A percentile compares a stretch with the other conserved stretches of the same genome.
Conservation (phyloP, 2,797 vertebrate genomes). For the Macropodus opercularis region DNA sequence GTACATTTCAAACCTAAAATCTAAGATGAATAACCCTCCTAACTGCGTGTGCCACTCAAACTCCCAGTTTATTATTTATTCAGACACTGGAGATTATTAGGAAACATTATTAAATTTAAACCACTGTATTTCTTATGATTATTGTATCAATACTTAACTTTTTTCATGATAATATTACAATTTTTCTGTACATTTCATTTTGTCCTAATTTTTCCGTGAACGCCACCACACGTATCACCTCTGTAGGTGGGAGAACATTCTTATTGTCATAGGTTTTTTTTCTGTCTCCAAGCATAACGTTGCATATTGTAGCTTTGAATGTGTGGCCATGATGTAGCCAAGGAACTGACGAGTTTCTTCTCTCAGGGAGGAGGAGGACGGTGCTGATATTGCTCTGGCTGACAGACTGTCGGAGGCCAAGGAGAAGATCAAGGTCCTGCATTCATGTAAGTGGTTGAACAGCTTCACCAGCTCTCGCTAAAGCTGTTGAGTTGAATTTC, state of each 20-base stretch:
- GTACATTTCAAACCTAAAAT: neutral
- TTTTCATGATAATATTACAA: neutral
- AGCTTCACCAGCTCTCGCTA: constrained; percentile 16
- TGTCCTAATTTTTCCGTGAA: neutral
- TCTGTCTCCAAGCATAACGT: neutral
- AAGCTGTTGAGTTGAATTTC: constrained; percentile 36
- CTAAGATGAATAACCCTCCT: neutral
- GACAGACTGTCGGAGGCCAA: constrained; percentile 92
- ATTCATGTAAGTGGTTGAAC: constrained; percentile 86
- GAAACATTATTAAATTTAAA: neutral
- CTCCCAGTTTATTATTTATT: neutral
- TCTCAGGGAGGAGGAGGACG: constrained; percentile 85
- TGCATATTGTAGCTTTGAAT: constrained; percentile 17
- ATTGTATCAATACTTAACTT: neutral
- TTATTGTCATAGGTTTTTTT: constrained; percentile 9
- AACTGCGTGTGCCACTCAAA: neutral
- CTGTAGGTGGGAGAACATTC: constrained; percentile 9
- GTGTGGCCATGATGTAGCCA: constrained; percentile 20
- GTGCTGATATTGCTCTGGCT: constrained; percentile 84
- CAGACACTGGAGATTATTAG: neutral
- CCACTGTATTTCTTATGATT: neutral
- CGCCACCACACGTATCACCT: neutral
- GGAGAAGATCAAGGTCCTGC: constrained; percentile 94
- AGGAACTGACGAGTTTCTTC: constrained; percentile 40
- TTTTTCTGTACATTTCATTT: neutral